A percentile compares a stretch with the other conserved stretches of the same genome.
phyloP scores from a whole-genome alignment of 1,140 invertebrate genomes.

The Diorhabda sublineata region DNA sequence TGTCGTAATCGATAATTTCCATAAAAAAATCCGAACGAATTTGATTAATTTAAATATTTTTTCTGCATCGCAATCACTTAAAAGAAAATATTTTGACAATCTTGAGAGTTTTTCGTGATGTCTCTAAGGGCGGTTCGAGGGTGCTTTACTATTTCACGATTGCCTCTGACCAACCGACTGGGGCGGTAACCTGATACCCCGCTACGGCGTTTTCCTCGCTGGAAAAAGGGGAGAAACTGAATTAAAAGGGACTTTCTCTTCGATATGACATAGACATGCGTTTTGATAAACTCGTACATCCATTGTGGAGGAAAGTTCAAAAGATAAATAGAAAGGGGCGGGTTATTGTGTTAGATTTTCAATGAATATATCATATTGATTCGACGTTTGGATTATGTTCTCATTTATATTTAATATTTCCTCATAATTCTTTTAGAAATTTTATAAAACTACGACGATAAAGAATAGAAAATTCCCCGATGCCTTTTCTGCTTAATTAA shows the following conservation, averaged over 20 bases:
- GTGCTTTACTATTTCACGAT: background rate
- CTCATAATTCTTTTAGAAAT: too few species aligned
- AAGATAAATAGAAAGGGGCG: background rate
- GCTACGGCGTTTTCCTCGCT: background rate
- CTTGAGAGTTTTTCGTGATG: background rate
- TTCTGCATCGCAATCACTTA: too few species aligned
- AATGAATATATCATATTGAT: background rate
- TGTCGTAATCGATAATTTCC: too few species aligned
- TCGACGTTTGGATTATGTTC: too few species aligned
- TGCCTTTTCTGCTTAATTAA: too few species aligned
- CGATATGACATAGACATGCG: background rate
- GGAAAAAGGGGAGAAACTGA: slow-evolving; percentile 1
- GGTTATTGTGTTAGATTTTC: background rate
- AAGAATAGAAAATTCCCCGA: too few species aligned
- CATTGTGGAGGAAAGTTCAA: background rate
- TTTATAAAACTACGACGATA: too few species aligned
- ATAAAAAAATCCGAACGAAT: too few species aligned
- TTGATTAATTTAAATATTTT: too few species aligned
- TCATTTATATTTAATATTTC: too few species aligned
- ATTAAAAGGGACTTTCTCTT: background rate
- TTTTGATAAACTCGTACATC: background rate
- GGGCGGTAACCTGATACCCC: slow-evolving; percentile 1
- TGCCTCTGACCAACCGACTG: background rate
- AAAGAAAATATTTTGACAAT: background rate
- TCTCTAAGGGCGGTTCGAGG: slow-evolving; percentile 1